Conservation (phyloP, 2,888 invertebrate species). For the Parnassius smintheus region DNA sequence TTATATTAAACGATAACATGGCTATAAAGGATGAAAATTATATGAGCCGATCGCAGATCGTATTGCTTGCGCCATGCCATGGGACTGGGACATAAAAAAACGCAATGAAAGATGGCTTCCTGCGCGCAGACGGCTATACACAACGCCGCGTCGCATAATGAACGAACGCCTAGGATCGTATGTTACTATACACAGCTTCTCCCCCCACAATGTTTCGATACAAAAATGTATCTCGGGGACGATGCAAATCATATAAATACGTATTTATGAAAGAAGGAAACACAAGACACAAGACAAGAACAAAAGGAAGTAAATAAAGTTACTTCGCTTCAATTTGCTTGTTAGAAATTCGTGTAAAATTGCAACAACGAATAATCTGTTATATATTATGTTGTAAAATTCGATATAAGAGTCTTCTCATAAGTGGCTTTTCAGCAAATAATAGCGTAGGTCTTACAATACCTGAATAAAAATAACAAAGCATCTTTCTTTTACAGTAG, state of each 20-base stretch:
- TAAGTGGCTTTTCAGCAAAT: too few species aligned
- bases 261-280: too few species aligned
- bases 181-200: neutral
- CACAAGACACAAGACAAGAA: too few species aligned
- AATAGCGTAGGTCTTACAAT: too few species aligned
- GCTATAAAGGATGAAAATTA: neutral
- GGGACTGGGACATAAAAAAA: slow-evolving; percentile 76
- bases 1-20: neutral
- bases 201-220: neutral
- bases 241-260: neutral
- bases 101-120: slow-evolving; percentile 79
- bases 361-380: too few species aligned
- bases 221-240: neutral
- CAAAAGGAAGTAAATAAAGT: too few species aligned
- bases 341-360: too few species aligned
- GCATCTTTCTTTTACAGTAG: too few species aligned
- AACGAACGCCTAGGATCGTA: slow-evolving; percentile 10
- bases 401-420: too few species aligned
- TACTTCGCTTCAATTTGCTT: too few species aligned
- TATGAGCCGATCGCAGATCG: neutral
- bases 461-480: too few species aligned
- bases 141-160: slow-evolving; percentile 22
- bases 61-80: slow-evolving; percentile 34
- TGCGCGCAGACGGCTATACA: slow-evolving; percentile 51
- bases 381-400: too few species aligned